Evolutionary conservation across 2,797 vertebrate species (phyloP), one percentile per base, ranked within the genome.

Genomic region (Moxostoma hubbsi): DNA sequence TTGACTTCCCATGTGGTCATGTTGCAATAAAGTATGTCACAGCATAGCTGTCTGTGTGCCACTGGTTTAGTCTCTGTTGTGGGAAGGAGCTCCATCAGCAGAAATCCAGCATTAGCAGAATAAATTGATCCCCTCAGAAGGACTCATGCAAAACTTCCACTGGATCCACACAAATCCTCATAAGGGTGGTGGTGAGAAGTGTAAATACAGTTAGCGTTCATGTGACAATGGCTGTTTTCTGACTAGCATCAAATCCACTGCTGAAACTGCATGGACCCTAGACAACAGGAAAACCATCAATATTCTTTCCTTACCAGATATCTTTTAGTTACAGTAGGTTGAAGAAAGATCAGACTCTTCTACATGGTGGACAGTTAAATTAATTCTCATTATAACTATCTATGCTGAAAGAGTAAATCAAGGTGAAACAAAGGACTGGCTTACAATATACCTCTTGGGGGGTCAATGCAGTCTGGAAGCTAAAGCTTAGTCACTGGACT

Each of bases 91-190:
- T 6, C 12, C 9, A 49, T 72, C 61, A 65, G 51, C 43, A 64
- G 49, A 24, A 64, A 58, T 54, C 10, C 58, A 46, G 36, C 67
- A 70, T 78, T 71, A 78, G 68, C 50, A 46, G 50, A 72, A 79
- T 65, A 65, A 79, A 79, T 45, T 54, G 57, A 77, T 70, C 66
- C 45, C 3, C 45, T 61, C 51, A 46, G 51, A 79, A 72, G 66
- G 6, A 71, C 58, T 47, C 50, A 13, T 9, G 63, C 9, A 18
- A 18, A 62, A 54, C 11, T 55, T 63, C 15, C 49, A 43, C 0
- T 4, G 1, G 24, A 69, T 58, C 46, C 10, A 54, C 10, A 46
- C 11, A 62, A 69, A 46, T 63, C 15, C 50, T 71, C 36, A 9
- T 5, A 12, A 45, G 36, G 24, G 7, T 12, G 68, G 24, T 45